phyloP scores from a whole-genome alignment of 1,140 invertebrate genomes.

The Coelopa frigida region DNA sequence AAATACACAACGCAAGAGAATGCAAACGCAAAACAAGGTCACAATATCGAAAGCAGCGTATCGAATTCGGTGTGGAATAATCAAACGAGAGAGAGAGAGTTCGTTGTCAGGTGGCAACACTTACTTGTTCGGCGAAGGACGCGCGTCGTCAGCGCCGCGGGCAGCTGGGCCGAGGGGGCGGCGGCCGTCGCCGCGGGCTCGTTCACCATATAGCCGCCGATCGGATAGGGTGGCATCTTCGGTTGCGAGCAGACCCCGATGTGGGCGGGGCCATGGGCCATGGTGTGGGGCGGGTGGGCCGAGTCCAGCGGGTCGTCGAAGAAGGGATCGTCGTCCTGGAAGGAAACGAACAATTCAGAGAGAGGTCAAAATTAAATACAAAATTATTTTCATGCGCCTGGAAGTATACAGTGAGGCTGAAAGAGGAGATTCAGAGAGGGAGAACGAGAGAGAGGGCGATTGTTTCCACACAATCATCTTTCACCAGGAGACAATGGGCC shows the following conservation, averaged over 20 bases:
- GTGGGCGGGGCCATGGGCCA: slow-evolving; percentile 19
- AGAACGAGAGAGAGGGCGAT: no score
- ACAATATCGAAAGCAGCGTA: not conserved
- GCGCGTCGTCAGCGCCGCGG: slow-evolving; percentile 9
- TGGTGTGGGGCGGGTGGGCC: slow-evolving; percentile 25
- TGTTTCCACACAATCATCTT: no score
- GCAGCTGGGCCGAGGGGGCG: not conserved
- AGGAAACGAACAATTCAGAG: no score
- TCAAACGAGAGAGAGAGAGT: not conserved
- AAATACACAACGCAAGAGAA: not conserved
- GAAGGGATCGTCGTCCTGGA: slow-evolving; percentile 37
- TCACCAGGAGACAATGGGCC: no score
- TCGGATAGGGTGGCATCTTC: slow-evolving; percentile 42
- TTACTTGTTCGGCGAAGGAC: slow-evolving; percentile 39
- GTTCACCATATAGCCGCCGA: slow-evolving; percentile 34
- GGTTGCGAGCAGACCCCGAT: slow-evolving; percentile 35
- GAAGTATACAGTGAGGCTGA: no score
- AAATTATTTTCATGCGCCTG: no score
- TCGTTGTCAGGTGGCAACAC: slow-evolving; percentile 15
- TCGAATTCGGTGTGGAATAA: not conserved
- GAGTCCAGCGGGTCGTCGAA: slow-evolving; percentile 31
- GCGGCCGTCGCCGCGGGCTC: not conserved
- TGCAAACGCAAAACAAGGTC: not conserved
- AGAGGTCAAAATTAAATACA: no score
- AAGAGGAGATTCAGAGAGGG: no score